phyloP scores from a whole-genome alignment of 1,140 invertebrate genomes.

The Drosophila auraria region DNA sequence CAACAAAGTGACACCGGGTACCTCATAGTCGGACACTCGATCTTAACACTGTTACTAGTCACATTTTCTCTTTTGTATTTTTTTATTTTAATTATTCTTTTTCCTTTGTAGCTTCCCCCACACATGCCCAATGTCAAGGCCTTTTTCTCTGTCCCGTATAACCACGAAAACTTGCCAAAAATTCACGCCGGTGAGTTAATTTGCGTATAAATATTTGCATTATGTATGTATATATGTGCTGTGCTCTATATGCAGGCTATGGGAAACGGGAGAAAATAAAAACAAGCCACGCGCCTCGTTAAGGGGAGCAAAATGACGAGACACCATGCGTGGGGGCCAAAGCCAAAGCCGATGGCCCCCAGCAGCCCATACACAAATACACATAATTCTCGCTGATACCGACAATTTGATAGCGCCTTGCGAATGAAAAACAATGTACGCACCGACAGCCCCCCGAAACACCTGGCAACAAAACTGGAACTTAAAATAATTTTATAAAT shows the following conservation, averaged over 20 bases:
- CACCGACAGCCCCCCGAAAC: constrained; percentile 15
- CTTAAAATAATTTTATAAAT: not conserved
- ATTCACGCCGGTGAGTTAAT: constrained; percentile 27
- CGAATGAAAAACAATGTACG: constrained; percentile 28
- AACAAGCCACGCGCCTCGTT: constrained; percentile 32
- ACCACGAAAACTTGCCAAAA: constrained; percentile 33
- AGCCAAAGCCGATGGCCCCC: constrained; percentile 32
- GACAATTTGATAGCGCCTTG: constrained; percentile 31
- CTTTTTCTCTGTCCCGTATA: constrained; percentile 15
- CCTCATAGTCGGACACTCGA: not conserved
- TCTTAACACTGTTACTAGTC: not conserved
- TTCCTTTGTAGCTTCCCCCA: constrained; percentile 19
- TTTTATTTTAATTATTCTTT: constrained; percentile 32
- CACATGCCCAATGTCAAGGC: constrained; percentile 71
- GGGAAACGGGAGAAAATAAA: constrained; percentile 18
- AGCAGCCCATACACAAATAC: constrained; percentile 20
- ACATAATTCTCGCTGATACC: constrained; percentile 36
- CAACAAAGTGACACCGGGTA: not conserved
- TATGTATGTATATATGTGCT: constrained; percentile 11
- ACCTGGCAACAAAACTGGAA: constrained; percentile 22
- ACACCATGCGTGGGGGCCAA: constrained; percentile 10
- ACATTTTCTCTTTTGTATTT: constrained; percentile 10
- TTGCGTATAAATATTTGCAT: constrained; percentile 49
- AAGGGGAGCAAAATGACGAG: not conserved
- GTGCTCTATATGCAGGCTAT: constrained; percentile 13